phyloP scores from a whole-genome alignment of 2,113 vertebrate species.

The Dicerorhinus sumatrensis region DNA sequence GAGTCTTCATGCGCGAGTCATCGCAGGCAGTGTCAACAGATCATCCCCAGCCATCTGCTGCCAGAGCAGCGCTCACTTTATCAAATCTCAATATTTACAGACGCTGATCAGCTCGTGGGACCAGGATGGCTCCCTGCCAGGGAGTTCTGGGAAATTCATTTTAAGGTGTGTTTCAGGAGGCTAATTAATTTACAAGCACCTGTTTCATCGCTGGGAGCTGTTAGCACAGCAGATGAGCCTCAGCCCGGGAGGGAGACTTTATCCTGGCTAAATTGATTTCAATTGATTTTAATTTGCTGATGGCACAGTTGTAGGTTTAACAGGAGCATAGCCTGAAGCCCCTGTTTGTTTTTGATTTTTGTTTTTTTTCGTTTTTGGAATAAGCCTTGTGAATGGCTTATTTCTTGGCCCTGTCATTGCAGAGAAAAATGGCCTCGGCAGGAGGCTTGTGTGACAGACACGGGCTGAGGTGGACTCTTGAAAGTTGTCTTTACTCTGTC shows the following conservation, averaged over 20 bases:
- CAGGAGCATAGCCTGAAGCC: constrained; percentile 71
- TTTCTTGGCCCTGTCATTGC: not conserved
- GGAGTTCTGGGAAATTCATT: constrained; percentile 89
- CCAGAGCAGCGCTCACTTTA: constrained; percentile 93
- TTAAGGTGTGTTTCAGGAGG: constrained; percentile 94
- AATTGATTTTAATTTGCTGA: constrained; percentile 90
- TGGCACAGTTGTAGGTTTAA: constrained; percentile 84
- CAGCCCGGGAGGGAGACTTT: constrained; percentile 86
- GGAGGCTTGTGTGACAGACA: not conserved
- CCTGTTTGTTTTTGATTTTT: not conserved
- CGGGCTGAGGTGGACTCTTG: not conserved
- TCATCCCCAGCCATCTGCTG: constrained; percentile 95
- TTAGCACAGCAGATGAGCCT: constrained; percentile 88
- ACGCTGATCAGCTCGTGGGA: constrained; percentile 92
- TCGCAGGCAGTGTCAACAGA: constrained; percentile 90
- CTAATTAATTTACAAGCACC: constrained; percentile 97
- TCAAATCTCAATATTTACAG: constrained; percentile 98
- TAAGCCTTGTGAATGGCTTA: not conserved
- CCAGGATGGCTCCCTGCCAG: constrained; percentile 93
- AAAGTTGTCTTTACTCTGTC: fast-evolving
- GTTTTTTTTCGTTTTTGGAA: not conserved
- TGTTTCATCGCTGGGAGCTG: constrained; percentile 91
- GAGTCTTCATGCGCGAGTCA: constrained; percentile 90
- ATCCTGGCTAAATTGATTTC: constrained; percentile 89
- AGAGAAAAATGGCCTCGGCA: not conserved